Percentiles rank a stretch among this genome's conserved stretches.
These are phyloP conservation scores for Syrrhaptes paradoxus DNA, from an alignment of 2,113 vertebrate genomes.

Conservation along the genomic window DNA sequence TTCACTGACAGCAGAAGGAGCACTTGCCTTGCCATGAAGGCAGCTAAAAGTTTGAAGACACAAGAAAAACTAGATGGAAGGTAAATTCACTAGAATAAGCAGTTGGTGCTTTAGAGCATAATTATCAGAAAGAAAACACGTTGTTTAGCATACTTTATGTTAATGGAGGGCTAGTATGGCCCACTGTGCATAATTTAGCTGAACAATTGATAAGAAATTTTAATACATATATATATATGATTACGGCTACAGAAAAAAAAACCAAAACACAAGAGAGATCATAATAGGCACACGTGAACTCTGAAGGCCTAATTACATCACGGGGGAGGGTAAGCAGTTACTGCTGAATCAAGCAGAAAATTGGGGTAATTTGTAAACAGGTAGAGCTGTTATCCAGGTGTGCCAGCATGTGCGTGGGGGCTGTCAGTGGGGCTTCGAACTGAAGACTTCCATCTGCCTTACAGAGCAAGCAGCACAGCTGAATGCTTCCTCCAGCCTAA, in stretches of 20 bases:
- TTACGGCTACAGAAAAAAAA: conserved; percentile 86
- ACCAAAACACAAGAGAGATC: conserved; percentile 86
- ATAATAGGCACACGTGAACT: conserved; percentile 94
- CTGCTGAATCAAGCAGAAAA: conserved; percentile 99
- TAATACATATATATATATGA: conserved; percentile 89
- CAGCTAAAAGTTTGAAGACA: conserved; percentile 72
- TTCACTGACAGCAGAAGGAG: conserved; percentile 60
- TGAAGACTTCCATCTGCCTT: conserved; percentile 57
- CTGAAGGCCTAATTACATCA: conserved; percentile 98
- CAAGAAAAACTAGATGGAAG: conserved; percentile 63
- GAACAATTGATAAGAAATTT: conserved; percentile 88
- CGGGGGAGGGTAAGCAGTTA: conserved; percentile 88
- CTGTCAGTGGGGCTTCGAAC: conserved; percentile 55
- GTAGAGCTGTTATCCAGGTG: conserved; percentile 94
- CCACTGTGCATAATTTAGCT: conserved; percentile 95
- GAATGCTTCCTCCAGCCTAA: conserved; percentile 19
- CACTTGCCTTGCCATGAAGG: conserved; percentile 63
- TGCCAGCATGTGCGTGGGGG: conserved; percentile 82
- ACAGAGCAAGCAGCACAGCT: not conserved
- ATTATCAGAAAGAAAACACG: conserved; percentile 82
- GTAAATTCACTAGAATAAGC: conserved; percentile 83
- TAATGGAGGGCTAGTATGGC: conserved; percentile 85
- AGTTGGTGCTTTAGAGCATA: conserved; percentile 84
- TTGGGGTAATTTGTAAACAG: conserved; percentile 97
- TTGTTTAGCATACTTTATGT: conserved; percentile 88